These are phyloP conservation scores for Dallia pectoralis DNA, from an alignment of 2,797 vertebrate species.

Conservation along the genomic window DNA sequence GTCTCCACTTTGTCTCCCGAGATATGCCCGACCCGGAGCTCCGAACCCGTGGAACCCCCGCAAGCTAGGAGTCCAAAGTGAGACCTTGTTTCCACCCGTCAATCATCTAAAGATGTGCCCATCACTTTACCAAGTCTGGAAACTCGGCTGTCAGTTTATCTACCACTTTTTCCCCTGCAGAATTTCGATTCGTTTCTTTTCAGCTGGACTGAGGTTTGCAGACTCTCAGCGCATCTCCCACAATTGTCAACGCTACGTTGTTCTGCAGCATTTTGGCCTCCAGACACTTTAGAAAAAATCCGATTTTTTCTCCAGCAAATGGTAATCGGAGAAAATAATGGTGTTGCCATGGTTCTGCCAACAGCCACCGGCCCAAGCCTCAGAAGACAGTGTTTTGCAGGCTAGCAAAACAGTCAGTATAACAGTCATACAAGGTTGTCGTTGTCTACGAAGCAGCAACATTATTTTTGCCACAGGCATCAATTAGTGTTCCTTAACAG, in stretches of 20 bases:
- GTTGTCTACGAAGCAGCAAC: conserved; percentile 40
- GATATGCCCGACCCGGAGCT: conserved; percentile 21
- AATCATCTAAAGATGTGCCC: conserved; percentile 50
- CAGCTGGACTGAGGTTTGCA: background rate
- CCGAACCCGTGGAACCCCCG: conserved; percentile 24
- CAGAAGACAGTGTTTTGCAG: conserved; percentile 43
- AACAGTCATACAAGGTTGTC: conserved; percentile 42
- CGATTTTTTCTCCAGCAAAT: conserved; percentile 50
- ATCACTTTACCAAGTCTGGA: conserved; percentile 29
- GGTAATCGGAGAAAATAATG: conserved; percentile 38
- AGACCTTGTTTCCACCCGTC: conserved; percentile 53
- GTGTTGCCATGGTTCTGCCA: conserved; percentile 39
- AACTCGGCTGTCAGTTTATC: background rate
- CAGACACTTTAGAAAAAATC: conserved; percentile 41
- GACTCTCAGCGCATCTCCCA: conserved; percentile 19
- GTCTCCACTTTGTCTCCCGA: background rate
- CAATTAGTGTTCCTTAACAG: conserved; percentile 57
- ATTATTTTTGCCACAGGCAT: conserved; percentile 49
- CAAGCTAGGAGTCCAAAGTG: conserved; percentile 39
- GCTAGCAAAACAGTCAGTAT: conserved; percentile 35
- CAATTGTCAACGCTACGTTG: conserved; percentile 32
- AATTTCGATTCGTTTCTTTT: background rate
- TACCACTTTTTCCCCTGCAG: background rate
- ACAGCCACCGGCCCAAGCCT: conserved; percentile 49
- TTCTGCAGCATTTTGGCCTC: conserved; percentile 46